A percentile compares a stretch with the other conserved stretches of the same genome.
These are phyloP conservation scores for Virgularia gustaviana DNA, from an alignment of 92 coral and sea anemone species.

Conservation along the genomic window DNA sequence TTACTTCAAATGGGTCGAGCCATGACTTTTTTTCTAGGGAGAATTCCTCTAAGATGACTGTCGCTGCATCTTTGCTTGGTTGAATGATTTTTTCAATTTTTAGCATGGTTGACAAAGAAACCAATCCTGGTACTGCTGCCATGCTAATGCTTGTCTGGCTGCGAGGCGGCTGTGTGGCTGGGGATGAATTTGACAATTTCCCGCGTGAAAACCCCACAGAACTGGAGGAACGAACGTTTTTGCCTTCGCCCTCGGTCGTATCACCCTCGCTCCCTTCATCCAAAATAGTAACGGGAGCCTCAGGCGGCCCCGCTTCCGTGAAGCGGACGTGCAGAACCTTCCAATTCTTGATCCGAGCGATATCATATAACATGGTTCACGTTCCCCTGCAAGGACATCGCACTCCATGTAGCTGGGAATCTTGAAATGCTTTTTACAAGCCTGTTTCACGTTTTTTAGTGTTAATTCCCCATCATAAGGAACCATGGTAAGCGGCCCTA, in stretches of 20 bases:
- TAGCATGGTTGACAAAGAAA: constrained; percentile 60
- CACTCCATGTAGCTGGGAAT: constrained; percentile 54
- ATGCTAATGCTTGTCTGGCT: background rate
- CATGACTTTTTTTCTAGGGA: constrained; percentile 36
- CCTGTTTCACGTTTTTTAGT: constrained; percentile 53
- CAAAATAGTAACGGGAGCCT: too few species aligned
- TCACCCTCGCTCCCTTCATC: too few species aligned
- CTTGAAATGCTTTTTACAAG: constrained; percentile 59
- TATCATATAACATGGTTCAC: constrained; percentile 59
- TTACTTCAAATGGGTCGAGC: constrained; percentile 55
- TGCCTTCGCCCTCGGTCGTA: background rate
- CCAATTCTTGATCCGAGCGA: constrained; percentile 54
- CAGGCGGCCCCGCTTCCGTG: too few species aligned
- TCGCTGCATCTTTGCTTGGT: constrained; percentile 49
- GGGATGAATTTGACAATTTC: too few species aligned
- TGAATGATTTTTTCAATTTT: constrained; percentile 53
- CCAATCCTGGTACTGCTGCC: constrained; percentile 49
- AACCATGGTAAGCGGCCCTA: constrained; percentile 62
- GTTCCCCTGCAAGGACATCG: constrained; percentile 63
- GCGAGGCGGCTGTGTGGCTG: too few species aligned
- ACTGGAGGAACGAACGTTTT: background rate
- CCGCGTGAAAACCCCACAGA: background rate
- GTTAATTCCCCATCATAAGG: constrained; percentile 50
- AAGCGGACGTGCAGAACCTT: constrained; percentile 62
- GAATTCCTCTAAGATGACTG: constrained; percentile 54